phyloP scores from a whole-genome alignment of 2,888 invertebrate genomes.

The Troides aeacus region DNA sequence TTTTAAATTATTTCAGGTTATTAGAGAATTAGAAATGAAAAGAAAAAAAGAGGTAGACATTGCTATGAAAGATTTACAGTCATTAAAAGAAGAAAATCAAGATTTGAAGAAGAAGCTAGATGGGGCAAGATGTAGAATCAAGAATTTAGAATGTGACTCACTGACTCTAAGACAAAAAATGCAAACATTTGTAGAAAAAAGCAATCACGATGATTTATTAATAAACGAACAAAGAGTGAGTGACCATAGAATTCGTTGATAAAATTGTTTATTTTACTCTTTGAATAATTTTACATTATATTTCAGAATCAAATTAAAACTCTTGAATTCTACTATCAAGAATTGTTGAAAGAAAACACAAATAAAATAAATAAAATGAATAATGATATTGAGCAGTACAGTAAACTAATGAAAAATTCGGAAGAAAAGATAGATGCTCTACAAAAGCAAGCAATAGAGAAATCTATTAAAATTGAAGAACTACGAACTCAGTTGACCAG shows the following conservation, averaged over 20 bases:
- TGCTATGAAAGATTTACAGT: constrained; percentile 80
- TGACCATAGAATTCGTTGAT: constrained; percentile 1
- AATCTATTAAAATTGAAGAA: constrained; percentile 71
- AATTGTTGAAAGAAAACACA: constrained; percentile 70
- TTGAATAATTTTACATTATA: constrained; percentile 2
- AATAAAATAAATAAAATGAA: constrained; percentile 73
- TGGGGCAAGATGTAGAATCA: constrained; percentile 84
- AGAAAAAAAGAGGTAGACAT: constrained; percentile 80
- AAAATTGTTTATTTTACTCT: not conserved
- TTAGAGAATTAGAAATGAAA: constrained; percentile 78
- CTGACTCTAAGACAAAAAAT: constrained; percentile 80
- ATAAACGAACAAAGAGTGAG: constrained; percentile 82
- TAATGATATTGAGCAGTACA: constrained; percentile 60
- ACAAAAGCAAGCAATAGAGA: constrained; percentile 67
- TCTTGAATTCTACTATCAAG: constrained; percentile 70
- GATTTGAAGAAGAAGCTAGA: constrained; percentile 83
- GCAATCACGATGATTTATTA: constrained; percentile 81
- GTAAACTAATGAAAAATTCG: constrained; percentile 69
- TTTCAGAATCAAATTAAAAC: constrained; percentile 72
- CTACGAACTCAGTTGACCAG: constrained; percentile 65
- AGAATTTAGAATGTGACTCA: constrained; percentile 84
- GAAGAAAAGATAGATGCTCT: constrained; percentile 75
- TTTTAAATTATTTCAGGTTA: constrained; percentile 45
- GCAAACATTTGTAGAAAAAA: constrained; percentile 81
- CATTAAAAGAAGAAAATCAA: constrained; percentile 77